A percentile compares a stretch with the other conserved stretches of the same genome.
These are phyloP conservation scores for Arctocebus calabarensis DNA, from an alignment of 2,797 vertebrate genomes.

Conservation along the genomic window DNA sequence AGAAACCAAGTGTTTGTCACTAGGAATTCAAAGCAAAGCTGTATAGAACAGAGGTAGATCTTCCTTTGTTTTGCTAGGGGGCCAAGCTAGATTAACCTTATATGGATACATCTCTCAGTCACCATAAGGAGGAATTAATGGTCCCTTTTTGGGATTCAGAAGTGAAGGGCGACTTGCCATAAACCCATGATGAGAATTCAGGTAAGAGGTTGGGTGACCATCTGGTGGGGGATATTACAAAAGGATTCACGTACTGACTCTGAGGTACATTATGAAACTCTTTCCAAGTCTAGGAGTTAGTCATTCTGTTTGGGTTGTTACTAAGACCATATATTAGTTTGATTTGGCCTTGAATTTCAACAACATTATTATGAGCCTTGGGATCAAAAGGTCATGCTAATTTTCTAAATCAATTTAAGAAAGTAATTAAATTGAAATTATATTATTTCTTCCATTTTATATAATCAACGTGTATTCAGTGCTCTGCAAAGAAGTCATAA, in stretches of 20 bases:
- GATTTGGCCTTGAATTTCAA: constrained; percentile 10
- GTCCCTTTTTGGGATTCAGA: not conserved
- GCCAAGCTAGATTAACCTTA: not conserved
- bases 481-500: not conserved
- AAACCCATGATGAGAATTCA: not conserved
- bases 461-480: not conserved
- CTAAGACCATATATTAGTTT: constrained; percentile 4
- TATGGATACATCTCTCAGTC: not conserved
- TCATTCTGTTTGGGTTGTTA: not conserved
- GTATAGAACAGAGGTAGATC: not conserved
- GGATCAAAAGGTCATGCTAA: constrained; percentile 13
- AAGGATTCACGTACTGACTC: not conserved
- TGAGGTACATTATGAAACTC: not conserved
- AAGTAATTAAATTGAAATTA: constrained; percentile 25
- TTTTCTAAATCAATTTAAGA: constrained; percentile 46
- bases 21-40: not conserved
- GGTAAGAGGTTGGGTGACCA: not conserved
- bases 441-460: constrained; percentile 13
- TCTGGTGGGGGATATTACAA: not conserved
- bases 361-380: not conserved
- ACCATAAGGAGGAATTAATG: not conserved
- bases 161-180: not conserved
- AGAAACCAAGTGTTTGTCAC: not conserved
- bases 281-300: not conserved
- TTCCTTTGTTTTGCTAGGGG: not conserved